phyloP scores from a whole-genome alignment of 2,797 vertebrate genomes.

The Acanthurus leucopareius region DNA sequence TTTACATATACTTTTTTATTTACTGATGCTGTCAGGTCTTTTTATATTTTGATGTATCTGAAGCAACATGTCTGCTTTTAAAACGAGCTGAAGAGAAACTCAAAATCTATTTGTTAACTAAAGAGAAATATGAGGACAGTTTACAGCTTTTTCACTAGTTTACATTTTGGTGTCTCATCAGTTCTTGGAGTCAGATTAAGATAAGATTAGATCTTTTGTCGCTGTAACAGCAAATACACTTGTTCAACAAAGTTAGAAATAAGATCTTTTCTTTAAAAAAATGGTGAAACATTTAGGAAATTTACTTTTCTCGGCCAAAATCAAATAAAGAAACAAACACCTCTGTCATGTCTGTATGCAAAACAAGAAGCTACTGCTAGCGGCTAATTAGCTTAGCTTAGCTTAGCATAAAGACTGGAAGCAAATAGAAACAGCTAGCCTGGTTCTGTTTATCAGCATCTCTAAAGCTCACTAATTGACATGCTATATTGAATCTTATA shows the following conservation, averaged over 20 bases:
- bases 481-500: too few species aligned
- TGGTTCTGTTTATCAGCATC: not conserved
- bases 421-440: not conserved
- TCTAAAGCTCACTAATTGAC: not conserved
- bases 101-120: too few species aligned
- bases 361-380: not conserved
- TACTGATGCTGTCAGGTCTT: not conserved
- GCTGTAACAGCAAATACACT: not conserved
- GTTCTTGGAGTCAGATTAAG: too few species aligned
- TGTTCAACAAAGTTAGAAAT: not conserved
- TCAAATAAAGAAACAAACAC: not conserved
- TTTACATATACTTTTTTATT: not conserved
- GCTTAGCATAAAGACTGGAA: not conserved
- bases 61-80: too few species aligned
- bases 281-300: not conserved
- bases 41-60: not conserved
- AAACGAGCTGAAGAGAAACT: too few species aligned
- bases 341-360: not conserved
- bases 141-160: too few species aligned
- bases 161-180: too few species aligned
- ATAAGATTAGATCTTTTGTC: not conserved
- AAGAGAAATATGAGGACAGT: too few species aligned
- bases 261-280: not conserved
- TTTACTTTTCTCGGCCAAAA: not conserved
- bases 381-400: not conserved